Evolutionary conservation across 2,888 invertebrate genomes (phyloP).

Genomic region (Dryococelus australis): DNA sequence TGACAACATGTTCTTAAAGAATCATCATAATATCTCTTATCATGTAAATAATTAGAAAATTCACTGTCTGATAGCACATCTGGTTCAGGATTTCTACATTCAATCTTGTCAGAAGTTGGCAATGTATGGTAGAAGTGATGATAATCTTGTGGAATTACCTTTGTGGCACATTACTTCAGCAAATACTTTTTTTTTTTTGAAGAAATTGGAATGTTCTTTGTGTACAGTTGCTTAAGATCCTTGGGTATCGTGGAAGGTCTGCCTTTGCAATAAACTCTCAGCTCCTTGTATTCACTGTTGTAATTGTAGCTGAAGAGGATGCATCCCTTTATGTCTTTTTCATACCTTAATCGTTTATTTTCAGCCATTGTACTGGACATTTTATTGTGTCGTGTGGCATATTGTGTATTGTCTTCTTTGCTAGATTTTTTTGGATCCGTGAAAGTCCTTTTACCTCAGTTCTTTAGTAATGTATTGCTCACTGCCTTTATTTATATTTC

Average conservation of each 20-base stretch:
- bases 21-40: neutral
- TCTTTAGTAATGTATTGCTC: constrained; percentile 42
- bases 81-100: constrained; percentile 26
- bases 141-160: constrained; percentile 24
- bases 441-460: constrained; percentile 44
- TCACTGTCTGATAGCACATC: constrained; percentile 20
- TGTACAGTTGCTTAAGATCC: constrained; percentile 28
- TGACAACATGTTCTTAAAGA: neutral
- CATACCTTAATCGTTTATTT: constrained; percentile 32
- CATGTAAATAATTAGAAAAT: neutral
- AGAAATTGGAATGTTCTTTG: constrained; percentile 25
- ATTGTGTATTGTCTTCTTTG: constrained; percentile 5
- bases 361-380: constrained; percentile 21
- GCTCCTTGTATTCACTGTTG: constrained; percentile 19
- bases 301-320: constrained; percentile 28
- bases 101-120: neutral
- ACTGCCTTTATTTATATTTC: constrained; percentile 44
- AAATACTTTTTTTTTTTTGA: constrained; percentile 18
- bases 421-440: constrained; percentile 41
- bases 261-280: constrained; percentile 25
- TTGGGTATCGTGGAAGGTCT: constrained; percentile 7
- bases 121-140: constrained; percentile 19
- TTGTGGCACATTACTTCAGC: neutral
- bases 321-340: constrained; percentile 21
- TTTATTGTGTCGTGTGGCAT: constrained; percentile 24